Percentiles rank a stretch among this genome's conserved stretches.
Conservation (phyloP, 2,113 vertebrate species). For the Festucalex cinctus region DNA sequence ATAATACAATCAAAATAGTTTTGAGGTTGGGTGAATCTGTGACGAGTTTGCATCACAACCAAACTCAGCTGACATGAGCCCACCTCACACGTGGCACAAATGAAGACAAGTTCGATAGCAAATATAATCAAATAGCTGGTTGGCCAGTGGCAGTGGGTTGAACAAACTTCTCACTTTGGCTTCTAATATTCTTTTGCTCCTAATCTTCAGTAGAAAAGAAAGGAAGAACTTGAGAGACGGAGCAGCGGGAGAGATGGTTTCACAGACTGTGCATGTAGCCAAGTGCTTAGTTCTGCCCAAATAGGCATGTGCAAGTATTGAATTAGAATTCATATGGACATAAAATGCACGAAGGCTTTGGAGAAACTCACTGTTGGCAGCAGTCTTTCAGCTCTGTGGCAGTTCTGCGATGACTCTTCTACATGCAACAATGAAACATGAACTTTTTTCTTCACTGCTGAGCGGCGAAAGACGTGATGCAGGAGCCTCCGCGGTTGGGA, state of each 20-base stretch:
- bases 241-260: background rate
- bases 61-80: too few relatives aligned
- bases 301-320: background rate
- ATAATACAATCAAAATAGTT: too few relatives aligned
- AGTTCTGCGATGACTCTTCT: slow-evolving; percentile 28
- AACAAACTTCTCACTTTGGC: background rate
- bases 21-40: too few relatives aligned
- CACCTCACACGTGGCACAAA: too few relatives aligned
- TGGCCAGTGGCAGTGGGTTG: background rate
- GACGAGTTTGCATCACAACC: too few relatives aligned
- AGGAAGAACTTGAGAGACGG: background rate
- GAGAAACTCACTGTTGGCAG: slow-evolving; percentile 8
- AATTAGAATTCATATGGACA: slow-evolving; percentile 3
- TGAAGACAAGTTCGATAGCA: too few relatives aligned
- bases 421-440: slow-evolving; percentile 4
- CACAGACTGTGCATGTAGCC: background rate
- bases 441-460: slow-evolving; percentile 11
- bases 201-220: background rate
- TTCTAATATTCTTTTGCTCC: background rate
- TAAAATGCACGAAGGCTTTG: background rate
- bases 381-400: slow-evolving; percentile 9
- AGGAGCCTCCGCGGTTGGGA: background rate
- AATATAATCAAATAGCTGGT: background rate
- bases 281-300: background rate
- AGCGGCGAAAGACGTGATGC: slow-evolving; percentile 1